Percentiles rank a stretch among this genome's conserved stretches.
Conservation (phyloP, 2,888 invertebrate species). For the Ectemnius continuus region DNA sequence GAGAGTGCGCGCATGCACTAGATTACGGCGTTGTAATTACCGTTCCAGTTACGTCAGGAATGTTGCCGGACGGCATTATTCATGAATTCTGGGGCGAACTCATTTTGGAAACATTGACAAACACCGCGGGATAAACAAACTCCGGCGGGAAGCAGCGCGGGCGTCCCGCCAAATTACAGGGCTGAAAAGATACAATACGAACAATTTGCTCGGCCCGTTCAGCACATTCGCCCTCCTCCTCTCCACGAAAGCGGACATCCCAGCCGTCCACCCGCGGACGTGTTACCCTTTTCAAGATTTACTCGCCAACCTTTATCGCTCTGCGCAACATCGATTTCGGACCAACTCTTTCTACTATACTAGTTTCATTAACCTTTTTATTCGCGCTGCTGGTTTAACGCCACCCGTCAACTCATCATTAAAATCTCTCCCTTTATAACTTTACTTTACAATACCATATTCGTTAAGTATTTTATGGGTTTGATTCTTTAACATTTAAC, state of each 20-base stretch:
- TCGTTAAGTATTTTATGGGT: too few relatives aligned
- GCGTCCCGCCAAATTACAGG: not conserved
- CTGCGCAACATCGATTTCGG: too few relatives aligned
- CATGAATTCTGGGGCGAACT: constrained; percentile 55
- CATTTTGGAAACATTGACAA: constrained; percentile 55
- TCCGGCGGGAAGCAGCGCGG: not conserved
- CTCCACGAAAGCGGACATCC: too few relatives aligned
- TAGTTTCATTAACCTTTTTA: too few relatives aligned
- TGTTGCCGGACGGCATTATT: constrained; percentile 55
- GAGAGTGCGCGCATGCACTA: constrained; percentile 47
- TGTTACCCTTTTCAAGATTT: not conserved
- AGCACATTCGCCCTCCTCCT: too few relatives aligned
- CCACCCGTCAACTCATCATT: too few relatives aligned
- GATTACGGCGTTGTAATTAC: constrained; percentile 52
- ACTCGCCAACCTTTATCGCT: too few relatives aligned
- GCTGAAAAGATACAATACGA: not conserved
- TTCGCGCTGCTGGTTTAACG: too few relatives aligned
- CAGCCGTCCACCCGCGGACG: not conserved
- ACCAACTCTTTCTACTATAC: too few relatives aligned
- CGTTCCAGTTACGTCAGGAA: constrained; percentile 57
- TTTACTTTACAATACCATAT: too few relatives aligned
- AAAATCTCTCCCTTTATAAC: too few relatives aligned
- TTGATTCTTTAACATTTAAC: too few relatives aligned
- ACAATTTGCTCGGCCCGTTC: not conserved
- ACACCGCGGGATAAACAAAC: constrained; percentile 39